Evolutionary conservation across 2,113 vertebrate genomes (phyloP), one percentile per base, ranked within the genome.

Genomic region (Lycocorax pyrrhopterus): DNA sequence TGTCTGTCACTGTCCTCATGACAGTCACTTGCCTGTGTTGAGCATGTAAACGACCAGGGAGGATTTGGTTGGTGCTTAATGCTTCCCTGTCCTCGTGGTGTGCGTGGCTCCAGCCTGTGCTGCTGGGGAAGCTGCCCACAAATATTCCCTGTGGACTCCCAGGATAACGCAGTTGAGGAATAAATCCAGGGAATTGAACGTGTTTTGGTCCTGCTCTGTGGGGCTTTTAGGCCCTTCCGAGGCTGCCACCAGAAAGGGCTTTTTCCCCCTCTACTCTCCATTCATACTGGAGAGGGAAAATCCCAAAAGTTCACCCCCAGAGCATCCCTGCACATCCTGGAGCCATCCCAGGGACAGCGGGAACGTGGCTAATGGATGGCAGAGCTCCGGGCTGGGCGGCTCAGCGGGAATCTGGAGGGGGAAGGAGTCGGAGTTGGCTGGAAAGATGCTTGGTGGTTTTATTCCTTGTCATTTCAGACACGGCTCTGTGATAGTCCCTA

Each of bases 361-460:
- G 51, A 4, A 3, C 0, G 3, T 7, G n/a, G 29, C 58, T 84
- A 5, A 56, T 37, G n/a, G 78, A 14, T 11, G 9, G 47, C 52
- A 67, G 26, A 27, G 80, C 84, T 47, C 66, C 1, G 14, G 52
- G 30, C 49, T 76, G 69, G 69, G 56, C 19, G 2, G 46, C 90
- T 92, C 88, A 59, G 89, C 2, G 0, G 85, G 90, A 56, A 13
- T 14, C 17, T 9, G 37, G 5, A 21, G 71, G 19, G 77, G 33
- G n/a, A 84, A 71, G 71, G 92, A 79, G 90, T 15, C 71, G 26
- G 94, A 84, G 67, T 23, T 82, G 87, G 12, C 68, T 84, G 92
- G 90, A 59, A 96, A n/a, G 84, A 44, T 12, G 62, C 82, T 76
- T 33, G 74, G 79, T 96, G 73, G 94, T 96, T 96, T 89, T 81